phyloP scores from a whole-genome alignment of 1,140 invertebrate species.

The Pachyrhynchus sulphureomaculatus region DNA sequence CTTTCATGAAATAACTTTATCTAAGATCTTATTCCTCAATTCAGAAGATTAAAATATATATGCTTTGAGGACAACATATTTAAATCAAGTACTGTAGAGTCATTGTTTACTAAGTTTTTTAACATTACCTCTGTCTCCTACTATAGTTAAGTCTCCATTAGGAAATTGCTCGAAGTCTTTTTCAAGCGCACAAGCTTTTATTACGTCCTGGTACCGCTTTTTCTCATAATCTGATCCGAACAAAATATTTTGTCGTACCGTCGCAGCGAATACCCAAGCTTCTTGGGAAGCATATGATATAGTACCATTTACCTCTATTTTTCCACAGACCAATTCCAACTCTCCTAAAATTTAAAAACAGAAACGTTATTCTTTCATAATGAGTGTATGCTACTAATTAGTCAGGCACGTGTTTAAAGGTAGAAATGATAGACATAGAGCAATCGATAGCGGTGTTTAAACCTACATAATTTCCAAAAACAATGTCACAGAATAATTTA shows the following conservation, averaged over 20 bases:
- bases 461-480: no score
- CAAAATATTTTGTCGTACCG: slow-evolving; percentile 72
- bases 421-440: no score
- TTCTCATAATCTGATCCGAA: slow-evolving; percentile 69
- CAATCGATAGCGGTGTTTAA: no score
- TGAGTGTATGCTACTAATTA: not conserved
- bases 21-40: no score
- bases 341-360: slow-evolving; percentile 59
- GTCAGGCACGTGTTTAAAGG: not conserved
- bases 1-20: no score
- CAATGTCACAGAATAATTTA: no score
- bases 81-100: no score
- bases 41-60: no score
- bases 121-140: slow-evolving; percentile 70
- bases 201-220: slow-evolving; percentile 61
- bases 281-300: slow-evolving; percentile 77
- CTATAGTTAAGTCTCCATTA: slow-evolving; percentile 74
- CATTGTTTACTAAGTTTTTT: no score
- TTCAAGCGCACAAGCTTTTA: slow-evolving; percentile 64
- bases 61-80: no score
- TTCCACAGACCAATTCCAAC: slow-evolving; percentile 58
- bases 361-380: not conserved
- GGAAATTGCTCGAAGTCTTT: slow-evolving; percentile 76
- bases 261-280: slow-evolving; percentile 70
- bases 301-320: slow-evolving; percentile 57